A percentile compares a stretch with the other conserved stretches of the same genome.
These are phyloP conservation scores for Episyrphus balteatus DNA, from an alignment of 1,140 invertebrate genomes.

Conservation along the genomic window DNA sequence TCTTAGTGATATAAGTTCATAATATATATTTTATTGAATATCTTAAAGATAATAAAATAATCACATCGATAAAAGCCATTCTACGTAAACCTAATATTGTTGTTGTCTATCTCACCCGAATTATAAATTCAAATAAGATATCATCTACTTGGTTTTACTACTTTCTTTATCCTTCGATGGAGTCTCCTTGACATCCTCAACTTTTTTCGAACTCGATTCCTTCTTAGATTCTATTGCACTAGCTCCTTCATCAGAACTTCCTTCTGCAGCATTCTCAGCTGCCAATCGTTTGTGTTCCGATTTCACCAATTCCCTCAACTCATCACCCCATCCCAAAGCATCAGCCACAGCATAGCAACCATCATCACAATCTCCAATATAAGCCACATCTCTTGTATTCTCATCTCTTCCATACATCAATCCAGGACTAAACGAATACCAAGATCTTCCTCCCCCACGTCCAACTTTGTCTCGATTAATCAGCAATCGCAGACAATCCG, in stretches of 20 bases:
- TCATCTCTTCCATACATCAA: conserved; percentile 55
- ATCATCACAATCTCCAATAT: conserved; percentile 78
- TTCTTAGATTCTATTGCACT: no score
- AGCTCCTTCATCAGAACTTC: neutral
- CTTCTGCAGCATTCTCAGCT: conserved; percentile 4
- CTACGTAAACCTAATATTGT: no score
- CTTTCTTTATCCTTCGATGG: no score
- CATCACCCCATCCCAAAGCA: conserved; percentile 70
- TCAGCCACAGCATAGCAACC: conserved; percentile 68
- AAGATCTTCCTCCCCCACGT: conserved; percentile 38
- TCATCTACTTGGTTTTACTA: no score
- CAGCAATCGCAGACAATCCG: conserved; percentile 62
- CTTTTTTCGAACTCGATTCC: no score
- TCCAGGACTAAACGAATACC: conserved; percentile 18
- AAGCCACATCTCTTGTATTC: conserved; percentile 71
- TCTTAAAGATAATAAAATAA: no score
- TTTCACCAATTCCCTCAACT: conserved; percentile 46
- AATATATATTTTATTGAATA: no score
- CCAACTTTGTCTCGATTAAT: conserved; percentile 76
- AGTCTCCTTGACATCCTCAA: no score
- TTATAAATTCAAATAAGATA: no score
- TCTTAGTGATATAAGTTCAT: no score
- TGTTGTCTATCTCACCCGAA: no score
- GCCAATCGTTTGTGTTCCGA: conserved; percentile 44
- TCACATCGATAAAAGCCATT: no score